These are phyloP conservation scores for Eptesicus fuscus DNA, from an alignment of 2,113 vertebrate genomes.

Conservation along the genomic window DNA sequence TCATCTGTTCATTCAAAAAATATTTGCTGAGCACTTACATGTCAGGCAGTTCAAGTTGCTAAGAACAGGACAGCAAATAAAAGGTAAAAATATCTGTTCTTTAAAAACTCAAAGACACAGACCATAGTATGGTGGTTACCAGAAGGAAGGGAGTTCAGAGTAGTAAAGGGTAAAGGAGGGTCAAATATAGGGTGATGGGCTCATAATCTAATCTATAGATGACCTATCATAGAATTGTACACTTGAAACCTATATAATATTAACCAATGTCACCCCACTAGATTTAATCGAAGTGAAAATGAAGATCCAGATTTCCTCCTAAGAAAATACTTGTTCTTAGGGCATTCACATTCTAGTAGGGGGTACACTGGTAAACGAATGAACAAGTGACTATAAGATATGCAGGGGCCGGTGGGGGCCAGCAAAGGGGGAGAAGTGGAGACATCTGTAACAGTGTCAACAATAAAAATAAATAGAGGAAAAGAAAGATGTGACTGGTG, in stretches of 20 bases:
- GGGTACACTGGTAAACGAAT: background rate
- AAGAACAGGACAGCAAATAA: background rate
- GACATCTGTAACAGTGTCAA: background rate
- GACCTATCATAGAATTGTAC: background rate
- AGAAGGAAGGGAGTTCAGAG: background rate
- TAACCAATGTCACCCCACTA: background rate
- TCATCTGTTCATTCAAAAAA: background rate
- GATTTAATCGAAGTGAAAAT: background rate
- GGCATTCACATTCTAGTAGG: background rate
- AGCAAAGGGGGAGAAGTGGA: background rate
- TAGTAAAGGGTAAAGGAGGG: background rate
- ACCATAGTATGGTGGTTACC: background rate
- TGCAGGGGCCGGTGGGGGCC: background rate
- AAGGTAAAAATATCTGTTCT: background rate
- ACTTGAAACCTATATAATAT: background rate
- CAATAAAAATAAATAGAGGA: background rate
- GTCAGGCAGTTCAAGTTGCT: background rate
- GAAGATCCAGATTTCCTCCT: background rate
- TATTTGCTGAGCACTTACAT: background rate
- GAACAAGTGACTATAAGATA: background rate
- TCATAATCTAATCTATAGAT: background rate
- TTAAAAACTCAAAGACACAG: background rate
- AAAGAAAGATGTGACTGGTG: background rate
- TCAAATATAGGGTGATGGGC: background rate
- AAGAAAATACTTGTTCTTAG: background rate